Evolutionary conservation across 2,797 vertebrate genomes (phyloP), one percentile per base, ranked within the genome.

Genomic region (Cryptoblepharus egeriae): DNA sequence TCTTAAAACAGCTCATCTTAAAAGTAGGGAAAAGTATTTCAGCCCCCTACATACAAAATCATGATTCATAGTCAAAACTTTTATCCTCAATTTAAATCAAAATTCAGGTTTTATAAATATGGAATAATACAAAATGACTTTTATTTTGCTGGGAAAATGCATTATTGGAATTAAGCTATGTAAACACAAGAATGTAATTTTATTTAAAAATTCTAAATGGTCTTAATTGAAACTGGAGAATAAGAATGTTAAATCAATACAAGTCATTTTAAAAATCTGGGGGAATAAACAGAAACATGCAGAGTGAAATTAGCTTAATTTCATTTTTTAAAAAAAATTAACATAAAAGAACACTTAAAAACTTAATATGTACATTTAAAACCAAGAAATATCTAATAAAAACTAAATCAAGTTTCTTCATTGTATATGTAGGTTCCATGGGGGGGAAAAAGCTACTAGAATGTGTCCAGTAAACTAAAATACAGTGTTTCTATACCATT

Each of bases 401-500:
- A 94, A 91, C 87, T 89, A 91, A 92, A 96, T 96, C 93, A 96
- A 96, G 97, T 96, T 94, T 96, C 94, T 98, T 97, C 96, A 97
- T 96, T 97, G 95, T 94, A 87, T 91, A 94, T 85, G 90, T 88
- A 93, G 93, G 57, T 95, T 96, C 95, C 94, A 96, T 93, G 92
- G 90, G 94, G 95, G 95, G 96, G 94, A 94, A 95, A 95, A 82
- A 26, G 35, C 52, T 94, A 95, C 94, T 93, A 96, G 92, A 96
- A 91, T 96, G 95, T 96, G 96, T 97, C 96, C 95, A 96, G 96
- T 97, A 96, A 97, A 97, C 97, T 96, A 94, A 96, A 95, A 96
- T 97, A 97, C 97, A 98, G 97, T 97, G 97, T 98, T 96, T 97
- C 96, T 97, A 97, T 92, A 90, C 90, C 85, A 85, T 86, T 83